Conservation (phyloP, 2,888 invertebrate species). For the Andrena marginata region DNA sequence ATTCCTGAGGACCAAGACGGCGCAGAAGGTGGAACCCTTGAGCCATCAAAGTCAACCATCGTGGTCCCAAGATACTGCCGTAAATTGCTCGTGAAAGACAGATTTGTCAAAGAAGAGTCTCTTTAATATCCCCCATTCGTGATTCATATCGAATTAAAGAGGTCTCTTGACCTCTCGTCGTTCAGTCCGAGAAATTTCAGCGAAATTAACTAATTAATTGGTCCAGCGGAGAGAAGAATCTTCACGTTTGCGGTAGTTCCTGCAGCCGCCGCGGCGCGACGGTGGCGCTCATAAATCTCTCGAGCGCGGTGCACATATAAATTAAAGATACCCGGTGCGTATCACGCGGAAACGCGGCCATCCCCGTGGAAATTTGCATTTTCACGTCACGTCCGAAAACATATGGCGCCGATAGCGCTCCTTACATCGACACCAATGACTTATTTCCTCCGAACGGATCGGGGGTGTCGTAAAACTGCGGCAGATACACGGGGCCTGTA, state of each 20-base stretch:
- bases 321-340: conserved; percentile 61
- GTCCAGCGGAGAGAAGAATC: background rate
- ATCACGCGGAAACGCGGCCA: conserved; percentile 51
- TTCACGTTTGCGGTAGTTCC: background rate
- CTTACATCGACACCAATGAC: conserved; percentile 48
- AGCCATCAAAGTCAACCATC: background rate
- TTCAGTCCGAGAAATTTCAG: background rate
- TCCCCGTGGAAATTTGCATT: conserved; percentile 58
- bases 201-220: conserved; percentile 48
- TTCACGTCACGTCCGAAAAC: conserved; percentile 36
- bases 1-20: background rate
- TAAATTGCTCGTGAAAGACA: background rate
- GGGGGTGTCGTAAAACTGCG: conserved; percentile 12
- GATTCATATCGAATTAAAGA: background rate
- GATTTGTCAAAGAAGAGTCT: background rate
- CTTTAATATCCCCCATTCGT: background rate
- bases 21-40: background rate
- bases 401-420: conserved; percentile 44
- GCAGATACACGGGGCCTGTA: conserved; percentile 14
- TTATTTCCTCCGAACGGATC: conserved; percentile 6
- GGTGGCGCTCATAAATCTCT: conserved; percentile 38
- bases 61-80: background rate
- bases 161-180: conserved; percentile 10
- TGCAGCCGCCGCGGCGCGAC: background rate
- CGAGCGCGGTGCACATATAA: conserved; percentile 58